Base-by-base conservation (phyloP, 2,113 vertebrate species). In the Dromiciops gliroides region DNA sequence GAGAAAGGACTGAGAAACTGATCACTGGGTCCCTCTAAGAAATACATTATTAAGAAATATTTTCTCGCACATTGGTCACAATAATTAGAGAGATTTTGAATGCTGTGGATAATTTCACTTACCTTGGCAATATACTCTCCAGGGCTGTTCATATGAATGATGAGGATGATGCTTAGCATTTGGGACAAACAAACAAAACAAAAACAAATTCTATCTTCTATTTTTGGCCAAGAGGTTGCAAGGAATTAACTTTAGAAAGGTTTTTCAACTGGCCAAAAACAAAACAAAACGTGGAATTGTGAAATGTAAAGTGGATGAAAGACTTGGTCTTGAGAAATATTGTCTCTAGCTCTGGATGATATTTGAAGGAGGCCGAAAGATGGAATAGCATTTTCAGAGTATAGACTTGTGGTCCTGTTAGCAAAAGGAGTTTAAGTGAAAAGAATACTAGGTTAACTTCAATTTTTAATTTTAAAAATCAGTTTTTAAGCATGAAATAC, bases 141-240 rank as follows among this genome's bases (percentile, higher is more conserved):
- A 67, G 60, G 12, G 31, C 14, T 67, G 31, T 67, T 31, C 11
- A 67, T 31, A 37, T 37, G 37, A 12, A 67, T 67, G 60, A 67
- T 37, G 12, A 67, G 31, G 31, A 16, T 67, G 31, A 37, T 67
- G 31, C 31, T 67, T 12, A 67, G 31, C 37, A 31, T 67, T 67
- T 44, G 67, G 67, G n/a, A 83, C 7, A 44, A 83, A 28, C 53
- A 28, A 56, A 83, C 67, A 83, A 44, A 83, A 44, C n/a, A 83
- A 83, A 22, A 44, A 44, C n/a, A 94, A 96, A 95, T 95, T 95
- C 96, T 96, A 96, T 50, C 96, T 94, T 49, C 28, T 0, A 25
- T 95, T 96, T 98, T 98, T 97, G 93, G 26, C 51, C 97, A 93
- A 97, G 93, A 24, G 89, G 51, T 96, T 97, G 97, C 56, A 91